Conservation (phyloP, 2,797 vertebrate species). For the Halcyon leucocephala region DNA sequence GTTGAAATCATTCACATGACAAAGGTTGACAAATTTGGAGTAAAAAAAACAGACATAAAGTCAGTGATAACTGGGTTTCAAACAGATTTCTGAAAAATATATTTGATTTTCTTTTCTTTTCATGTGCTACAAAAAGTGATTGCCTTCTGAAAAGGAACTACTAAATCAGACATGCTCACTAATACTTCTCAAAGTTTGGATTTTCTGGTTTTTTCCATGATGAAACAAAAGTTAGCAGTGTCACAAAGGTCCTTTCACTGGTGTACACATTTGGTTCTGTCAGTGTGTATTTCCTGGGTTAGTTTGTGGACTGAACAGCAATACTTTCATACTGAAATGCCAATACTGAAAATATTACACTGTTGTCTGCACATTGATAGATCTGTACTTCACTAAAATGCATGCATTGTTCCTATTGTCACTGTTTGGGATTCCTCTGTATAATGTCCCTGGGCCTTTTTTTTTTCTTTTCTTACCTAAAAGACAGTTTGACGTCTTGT, state of each 20-base stretch:
- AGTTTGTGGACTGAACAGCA: background rate
- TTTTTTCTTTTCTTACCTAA: background rate
- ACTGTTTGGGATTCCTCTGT: background rate
- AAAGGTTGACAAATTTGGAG: background rate
- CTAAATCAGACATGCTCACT: background rate
- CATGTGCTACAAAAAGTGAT: background rate
- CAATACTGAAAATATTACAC: background rate
- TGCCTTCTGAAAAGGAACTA: background rate
- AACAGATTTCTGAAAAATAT: background rate
- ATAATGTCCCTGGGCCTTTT: background rate
- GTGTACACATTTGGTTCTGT: background rate
- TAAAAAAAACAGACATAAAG: fast-evolving
- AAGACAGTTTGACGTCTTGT: background rate
- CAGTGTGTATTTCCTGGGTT: background rate
- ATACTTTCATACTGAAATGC: background rate
- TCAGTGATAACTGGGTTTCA: background rate
- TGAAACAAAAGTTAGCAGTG: background rate
- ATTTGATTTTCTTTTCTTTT: background rate
- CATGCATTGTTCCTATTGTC: background rate
- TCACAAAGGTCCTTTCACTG: background rate
- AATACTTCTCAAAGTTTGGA: background rate
- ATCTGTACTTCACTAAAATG: background rate
- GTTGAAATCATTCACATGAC: background rate
- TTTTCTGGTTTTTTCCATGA: background rate
- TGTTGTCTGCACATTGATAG: background rate